These are phyloP conservation scores for Ranitomeya variabilis DNA, from an alignment of 2,113 vertebrate genomes.

Conservation along the genomic window DNA sequence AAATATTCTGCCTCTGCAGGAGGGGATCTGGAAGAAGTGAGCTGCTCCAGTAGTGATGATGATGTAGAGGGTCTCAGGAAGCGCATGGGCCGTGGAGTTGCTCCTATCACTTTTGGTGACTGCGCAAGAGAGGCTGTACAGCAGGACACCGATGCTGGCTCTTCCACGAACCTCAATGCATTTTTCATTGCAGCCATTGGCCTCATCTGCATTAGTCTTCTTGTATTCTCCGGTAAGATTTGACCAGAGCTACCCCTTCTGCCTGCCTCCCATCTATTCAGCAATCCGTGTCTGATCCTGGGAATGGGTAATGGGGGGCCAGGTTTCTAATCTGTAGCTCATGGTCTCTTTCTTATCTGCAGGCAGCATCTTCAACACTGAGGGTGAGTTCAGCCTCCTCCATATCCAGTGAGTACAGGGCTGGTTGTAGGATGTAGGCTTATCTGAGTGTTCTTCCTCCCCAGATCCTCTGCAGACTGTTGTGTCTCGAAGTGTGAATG, in stretches of 20 bases:
- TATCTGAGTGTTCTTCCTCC: not conserved
- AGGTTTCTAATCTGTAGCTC: not conserved
- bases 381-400: constrained; percentile 71
- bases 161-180: constrained; percentile 74
- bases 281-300: not conserved
- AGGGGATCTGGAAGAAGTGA: constrained; percentile 48
- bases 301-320: not conserved
- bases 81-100: not conserved
- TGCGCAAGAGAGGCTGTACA: not conserved
- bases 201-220: constrained; percentile 77
- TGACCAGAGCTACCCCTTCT: not conserved
- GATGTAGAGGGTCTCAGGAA: constrained; percentile 62
- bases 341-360: not conserved
- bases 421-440: not conserved
- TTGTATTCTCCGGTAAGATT: constrained; percentile 80
- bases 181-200: constrained; percentile 81
- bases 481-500: constrained; percentile 41
- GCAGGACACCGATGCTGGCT: constrained; percentile 61
- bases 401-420: not conserved
- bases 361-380: constrained; percentile 70
- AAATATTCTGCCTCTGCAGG: constrained; percentile 39
- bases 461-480: constrained; percentile 61
- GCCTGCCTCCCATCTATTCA: not conserved
- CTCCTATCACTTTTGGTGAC: rapidly evolving
- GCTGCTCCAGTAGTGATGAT: constrained; percentile 62